Conservation (phyloP, 2,888 invertebrate species). For the Nebria salina region DNA sequence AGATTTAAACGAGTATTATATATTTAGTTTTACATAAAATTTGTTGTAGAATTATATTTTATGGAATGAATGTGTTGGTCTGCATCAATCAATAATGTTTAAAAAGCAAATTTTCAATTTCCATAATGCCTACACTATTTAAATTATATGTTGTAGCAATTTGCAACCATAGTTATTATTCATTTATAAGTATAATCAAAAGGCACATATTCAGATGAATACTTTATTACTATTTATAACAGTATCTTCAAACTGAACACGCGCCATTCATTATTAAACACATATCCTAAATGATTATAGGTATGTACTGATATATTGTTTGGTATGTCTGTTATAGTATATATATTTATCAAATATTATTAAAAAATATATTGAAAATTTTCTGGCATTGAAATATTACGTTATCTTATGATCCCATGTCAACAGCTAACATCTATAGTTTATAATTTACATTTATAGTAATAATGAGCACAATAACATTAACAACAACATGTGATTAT, state of each 20-base stretch:
- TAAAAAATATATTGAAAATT: constrained; percentile 45
- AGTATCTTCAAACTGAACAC: constrained; percentile 9
- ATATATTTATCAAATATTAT: constrained; percentile 45
- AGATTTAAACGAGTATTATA: no score
- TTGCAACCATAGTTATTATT: neutral
- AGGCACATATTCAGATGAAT: neutral
- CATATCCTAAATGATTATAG: constrained; percentile 12
- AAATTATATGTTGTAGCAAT: neutral
- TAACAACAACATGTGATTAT: constrained; percentile 17
- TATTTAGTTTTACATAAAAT: no score
- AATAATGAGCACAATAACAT: constrained; percentile 30
- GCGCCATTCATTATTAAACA: constrained; percentile 7
- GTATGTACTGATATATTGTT: constrained; percentile 36
- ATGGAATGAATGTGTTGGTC: no score
- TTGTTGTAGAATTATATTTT: no score
- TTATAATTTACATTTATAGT: constrained; percentile 19
- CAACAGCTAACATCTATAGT: constrained; percentile 36
- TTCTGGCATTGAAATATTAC: constrained; percentile 37
- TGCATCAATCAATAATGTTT: neutral
- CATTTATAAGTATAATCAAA: neutral
- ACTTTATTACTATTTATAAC: neutral
- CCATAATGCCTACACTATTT: neutral
- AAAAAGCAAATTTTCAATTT: neutral
- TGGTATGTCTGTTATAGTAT: constrained; percentile 13
- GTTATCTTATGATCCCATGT: constrained; percentile 42